Percentiles rank a stretch among this genome's conserved stretches.
These are phyloP conservation scores for Tipula confusa DNA, from an alignment of 2,888 invertebrate species.

Conservation along the genomic window DNA sequence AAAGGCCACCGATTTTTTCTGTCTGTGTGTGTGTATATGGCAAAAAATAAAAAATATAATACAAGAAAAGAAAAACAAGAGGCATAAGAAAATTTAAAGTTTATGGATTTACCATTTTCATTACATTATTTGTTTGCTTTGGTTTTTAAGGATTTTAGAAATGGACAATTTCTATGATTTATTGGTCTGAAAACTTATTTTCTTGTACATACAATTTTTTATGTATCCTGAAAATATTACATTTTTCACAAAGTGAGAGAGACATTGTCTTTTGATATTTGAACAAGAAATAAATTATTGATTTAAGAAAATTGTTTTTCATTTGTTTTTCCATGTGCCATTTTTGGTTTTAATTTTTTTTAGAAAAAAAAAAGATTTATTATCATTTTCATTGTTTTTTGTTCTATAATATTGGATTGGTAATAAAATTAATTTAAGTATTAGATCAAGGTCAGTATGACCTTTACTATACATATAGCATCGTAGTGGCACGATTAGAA, in stretches of 20 bases:
- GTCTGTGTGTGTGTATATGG: no score
- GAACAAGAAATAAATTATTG: conserved; percentile 12
- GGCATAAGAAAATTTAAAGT: background rate
- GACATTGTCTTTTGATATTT: background rate
- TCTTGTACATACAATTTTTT: background rate
- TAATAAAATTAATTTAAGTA: background rate
- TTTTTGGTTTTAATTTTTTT: background rate
- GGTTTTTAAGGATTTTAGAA: background rate
- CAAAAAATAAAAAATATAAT: background rate
- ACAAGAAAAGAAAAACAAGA: no score
- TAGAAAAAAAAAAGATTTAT: background rate
- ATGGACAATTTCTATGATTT: conserved; percentile 12
- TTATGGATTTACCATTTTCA: background rate
- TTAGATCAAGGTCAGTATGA: background rate
- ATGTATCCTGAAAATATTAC: no score
- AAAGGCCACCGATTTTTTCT: no score
- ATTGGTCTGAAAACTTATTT: background rate
- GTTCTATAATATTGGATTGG: no score
- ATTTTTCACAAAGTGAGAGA: background rate
- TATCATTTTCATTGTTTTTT: background rate
- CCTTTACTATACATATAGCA: background rate
- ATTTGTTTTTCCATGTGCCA: background rate
- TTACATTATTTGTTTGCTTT: background rate
- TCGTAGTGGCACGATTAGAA: background rate
- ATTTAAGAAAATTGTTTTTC: background rate